These are phyloP conservation scores for Nomada fucata DNA, from an alignment of 2,888 invertebrate species.

Conservation along the genomic window DNA sequence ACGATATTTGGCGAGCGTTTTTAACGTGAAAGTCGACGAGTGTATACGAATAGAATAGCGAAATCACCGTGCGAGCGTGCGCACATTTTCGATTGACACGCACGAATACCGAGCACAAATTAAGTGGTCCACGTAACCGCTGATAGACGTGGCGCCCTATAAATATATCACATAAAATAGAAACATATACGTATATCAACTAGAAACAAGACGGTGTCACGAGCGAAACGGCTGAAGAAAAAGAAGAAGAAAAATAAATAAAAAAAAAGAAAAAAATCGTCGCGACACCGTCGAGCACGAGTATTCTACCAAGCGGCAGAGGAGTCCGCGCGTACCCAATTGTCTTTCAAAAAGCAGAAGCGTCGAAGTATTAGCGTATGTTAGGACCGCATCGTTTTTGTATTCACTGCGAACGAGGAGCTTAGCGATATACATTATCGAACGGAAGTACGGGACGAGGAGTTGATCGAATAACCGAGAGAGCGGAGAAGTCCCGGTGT, in stretches of 20 bases:
- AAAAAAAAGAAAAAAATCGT: neutral
- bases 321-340: slow-evolving; percentile 51
- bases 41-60: neutral
- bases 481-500: slow-evolving; percentile 3
- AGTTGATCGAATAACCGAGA: neutral
- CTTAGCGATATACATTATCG: neutral
- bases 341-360: slow-evolving; percentile 65
- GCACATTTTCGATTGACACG: slow-evolving; percentile 44
- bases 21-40: slow-evolving; percentile 8
- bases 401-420: slow-evolving; percentile 16
- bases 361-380: slow-evolving; percentile 50
- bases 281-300: neutral
- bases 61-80: slow-evolving; percentile 19
- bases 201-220: neutral
- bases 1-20: slow-evolving; percentile 49
- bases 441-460: neutral
- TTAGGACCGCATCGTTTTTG: slow-evolving; percentile 40
- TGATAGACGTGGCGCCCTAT: neutral
- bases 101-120: slow-evolving; percentile 56
- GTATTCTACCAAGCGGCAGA: neutral
- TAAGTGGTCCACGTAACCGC: slow-evolving; percentile 12
- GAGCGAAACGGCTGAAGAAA: neutral
- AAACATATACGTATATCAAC: slow-evolving; percentile 3
- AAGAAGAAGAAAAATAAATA: too few species aligned
- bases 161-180: neutral